Base-by-base conservation (phyloP, 2,113 vertebrate genomes). In the Calyptommatus sinebrachiatus region DNA sequence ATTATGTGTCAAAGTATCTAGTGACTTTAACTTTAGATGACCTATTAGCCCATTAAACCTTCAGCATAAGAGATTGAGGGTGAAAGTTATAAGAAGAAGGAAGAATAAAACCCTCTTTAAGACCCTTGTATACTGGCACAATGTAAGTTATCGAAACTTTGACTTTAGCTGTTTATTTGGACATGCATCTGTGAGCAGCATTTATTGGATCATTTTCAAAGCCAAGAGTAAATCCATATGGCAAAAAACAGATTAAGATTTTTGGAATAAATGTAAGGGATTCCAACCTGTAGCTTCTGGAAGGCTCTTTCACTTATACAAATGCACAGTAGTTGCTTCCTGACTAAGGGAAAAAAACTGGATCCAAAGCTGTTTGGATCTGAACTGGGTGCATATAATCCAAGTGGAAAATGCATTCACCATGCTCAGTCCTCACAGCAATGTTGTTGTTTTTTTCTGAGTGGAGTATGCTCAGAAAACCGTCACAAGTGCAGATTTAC, bases 131-230 rank as follows among this genome's bases (percentile, higher is more conserved):
- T 50, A 83, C 68, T 85, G 84, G 74, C 81, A 84, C 60, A 87
- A 86, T 31, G 35, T 18, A 88, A 84, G 50, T 66, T 69, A 89
- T 82, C 86, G 88, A 83, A 89, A 92, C 66, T 83, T 79, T 85
- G 75, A 84, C 78, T 88, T 83, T 61, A 87, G 73, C 86, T 89
- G 75, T 88, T 90, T 91, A 87, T 82, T 91, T 84, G 80, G 81
- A 77, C 65, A 72, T 80, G 69, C 77, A 84, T 87, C 83, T 89
- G 80, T 77, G 85, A 91, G 77, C 82, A 88, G 77, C 41, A 76
- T 80, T 85, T 87, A 83, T 61, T 63, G 1, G 45, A 88, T 89
- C 84, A 75, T 72, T 90, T 78, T 87, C 78, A 82, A 48, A 88
- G 60, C 71, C 50, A 84, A 68, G 28, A 85, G 57, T 73, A 73